Evolutionary conservation across 2,113 vertebrate species (phyloP).

Genomic region (Platysternon megacephalum): DNA sequence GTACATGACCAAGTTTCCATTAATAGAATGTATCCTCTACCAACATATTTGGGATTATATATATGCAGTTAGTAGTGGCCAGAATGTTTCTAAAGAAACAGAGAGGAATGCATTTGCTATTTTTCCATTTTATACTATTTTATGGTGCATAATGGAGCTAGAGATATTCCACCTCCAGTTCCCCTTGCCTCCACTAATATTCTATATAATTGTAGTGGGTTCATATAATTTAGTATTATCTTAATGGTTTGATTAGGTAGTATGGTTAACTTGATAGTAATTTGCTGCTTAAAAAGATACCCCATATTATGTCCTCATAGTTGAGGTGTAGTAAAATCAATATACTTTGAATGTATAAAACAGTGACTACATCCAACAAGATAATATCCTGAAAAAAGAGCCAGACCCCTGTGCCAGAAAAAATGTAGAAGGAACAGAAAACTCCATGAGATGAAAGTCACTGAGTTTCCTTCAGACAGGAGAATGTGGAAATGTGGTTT

Average conservation of each 20-base stretch:
- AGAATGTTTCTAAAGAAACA: neutral
- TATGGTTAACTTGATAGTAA: neutral
- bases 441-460: neutral
- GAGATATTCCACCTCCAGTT: neutral
- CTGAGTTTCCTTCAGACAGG: neutral
- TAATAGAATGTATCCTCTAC: neutral
- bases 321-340: neutral
- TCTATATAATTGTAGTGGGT: neutral
- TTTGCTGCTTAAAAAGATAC: neutral
- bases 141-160: neutral
- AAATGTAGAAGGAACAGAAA: neutral
- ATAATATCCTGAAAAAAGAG: neutral
- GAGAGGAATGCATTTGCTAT: neutral
- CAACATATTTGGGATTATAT: neutral
- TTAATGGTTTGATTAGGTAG: neutral
- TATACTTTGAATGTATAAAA: neutral
- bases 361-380: neutral
- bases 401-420: neutral
- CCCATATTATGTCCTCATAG: neutral
- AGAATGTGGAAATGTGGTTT: neutral
- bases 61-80: neutral
- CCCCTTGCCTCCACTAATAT: neutral
- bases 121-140: neutral
- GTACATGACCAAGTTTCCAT: neutral
- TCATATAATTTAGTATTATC: neutral